Evolutionary conservation across 2,113 vertebrate genomes (phyloP).

Genomic region (Megatriorchis doriae): DNA sequence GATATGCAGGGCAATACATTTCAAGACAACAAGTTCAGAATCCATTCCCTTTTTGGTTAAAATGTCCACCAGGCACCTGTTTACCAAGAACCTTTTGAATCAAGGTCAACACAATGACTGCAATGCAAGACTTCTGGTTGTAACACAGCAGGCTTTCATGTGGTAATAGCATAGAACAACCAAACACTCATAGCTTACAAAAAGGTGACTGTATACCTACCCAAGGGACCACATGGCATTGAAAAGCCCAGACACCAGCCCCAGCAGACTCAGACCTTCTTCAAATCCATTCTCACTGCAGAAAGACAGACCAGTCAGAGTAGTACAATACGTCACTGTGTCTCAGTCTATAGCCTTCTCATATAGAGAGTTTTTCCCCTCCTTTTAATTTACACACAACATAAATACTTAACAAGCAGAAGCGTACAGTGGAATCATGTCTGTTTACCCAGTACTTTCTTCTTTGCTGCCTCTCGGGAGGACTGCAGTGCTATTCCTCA

Average conservation of each 20-base stretch:
- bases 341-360: neutral
- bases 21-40: neutral
- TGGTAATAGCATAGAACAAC: neutral
- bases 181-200: neutral
- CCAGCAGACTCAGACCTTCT: slow-evolving; percentile 76
- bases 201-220: slow-evolving; percentile 51
- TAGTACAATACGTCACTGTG: slow-evolving; percentile 24
- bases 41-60: neutral
- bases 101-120: neutral
- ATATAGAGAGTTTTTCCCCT: neutral
- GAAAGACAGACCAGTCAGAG: slow-evolving; percentile 1
- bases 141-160: neutral
- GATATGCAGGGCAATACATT: neutral
- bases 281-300: slow-evolving; percentile 80
- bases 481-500: neutral
- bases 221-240: slow-evolving; percentile 76
- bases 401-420: neutral
- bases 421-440: neutral
- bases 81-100: neutral
- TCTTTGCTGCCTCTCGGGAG: neutral
- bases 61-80: neutral
- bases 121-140: neutral
- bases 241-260: slow-evolving; percentile 78
- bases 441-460: neutral
- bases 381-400: neutral